phyloP scores from a whole-genome alignment of 1,140 invertebrate species.

The Drosophila bocqueti region DNA sequence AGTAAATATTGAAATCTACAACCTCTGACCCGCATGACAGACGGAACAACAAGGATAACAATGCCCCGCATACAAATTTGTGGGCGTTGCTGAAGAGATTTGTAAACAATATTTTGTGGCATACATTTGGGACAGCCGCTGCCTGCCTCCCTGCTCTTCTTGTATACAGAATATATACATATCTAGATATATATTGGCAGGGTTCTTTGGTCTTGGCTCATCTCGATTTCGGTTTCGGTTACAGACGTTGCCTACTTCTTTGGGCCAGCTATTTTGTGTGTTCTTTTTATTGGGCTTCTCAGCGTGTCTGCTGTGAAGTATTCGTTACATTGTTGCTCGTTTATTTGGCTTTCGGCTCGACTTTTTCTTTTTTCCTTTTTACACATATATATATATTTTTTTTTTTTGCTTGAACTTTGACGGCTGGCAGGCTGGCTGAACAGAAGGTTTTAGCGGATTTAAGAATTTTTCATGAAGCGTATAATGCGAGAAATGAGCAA shows the following conservation, averaged over 20 bases:
- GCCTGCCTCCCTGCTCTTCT: constrained; percentile 4
- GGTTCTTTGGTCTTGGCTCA: constrained; percentile 42
- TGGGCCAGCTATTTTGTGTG: constrained; percentile 47
- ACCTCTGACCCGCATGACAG: constrained; percentile 69
- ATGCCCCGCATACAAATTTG: constrained; percentile 78
- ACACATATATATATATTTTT: background rate
- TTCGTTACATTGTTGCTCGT: constrained; percentile 52
- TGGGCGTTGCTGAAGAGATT: constrained; percentile 80
- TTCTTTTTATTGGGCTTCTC: constrained; percentile 60
- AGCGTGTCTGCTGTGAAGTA: constrained; percentile 47
- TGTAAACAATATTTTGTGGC: constrained; percentile 83
- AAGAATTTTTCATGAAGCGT: constrained; percentile 71
- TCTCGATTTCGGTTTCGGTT: constrained; percentile 56
- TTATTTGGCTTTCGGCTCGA: constrained; percentile 44
- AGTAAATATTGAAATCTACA: constrained; percentile 80
- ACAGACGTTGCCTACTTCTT: constrained; percentile 43
- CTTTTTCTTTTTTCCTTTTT: constrained; percentile 6
- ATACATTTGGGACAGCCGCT: constrained; percentile 67
- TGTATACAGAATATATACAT: background rate
- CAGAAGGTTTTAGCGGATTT: constrained; percentile 70
- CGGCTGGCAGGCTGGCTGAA: constrained; percentile 9
- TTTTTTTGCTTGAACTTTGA: constrained; percentile 29
- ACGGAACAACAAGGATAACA: constrained; percentile 65
- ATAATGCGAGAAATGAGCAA: constrained; percentile 73
- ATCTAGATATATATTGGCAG: constrained; percentile 39